Evolutionary conservation across 2,113 vertebrate species (phyloP), one percentile per base, ranked within the genome.

Genomic region (Carassius auratus): DNA sequence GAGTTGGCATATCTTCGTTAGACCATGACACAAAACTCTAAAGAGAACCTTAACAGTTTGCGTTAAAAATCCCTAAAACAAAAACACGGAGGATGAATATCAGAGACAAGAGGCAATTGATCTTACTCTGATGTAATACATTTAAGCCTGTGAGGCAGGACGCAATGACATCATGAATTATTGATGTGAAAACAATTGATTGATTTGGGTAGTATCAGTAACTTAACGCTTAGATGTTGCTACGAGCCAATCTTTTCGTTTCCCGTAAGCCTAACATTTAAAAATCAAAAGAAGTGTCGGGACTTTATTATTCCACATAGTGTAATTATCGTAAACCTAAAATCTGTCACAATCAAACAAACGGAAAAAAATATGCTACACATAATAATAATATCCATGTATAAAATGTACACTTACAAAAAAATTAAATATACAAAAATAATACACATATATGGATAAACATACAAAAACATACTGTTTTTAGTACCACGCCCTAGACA

Each of bases 121-220:
- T 45, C 77, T 80, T 14, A 23, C 76, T 64, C 57, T 80, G 36
- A 79, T 26, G 36, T 80, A 80, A 80, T 80, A 21, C 59, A 45
- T 64, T 45, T 80, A 14, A 42, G 21, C 36, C 59, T 26, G 36
- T 62, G 77, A 64, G 36, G 10, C 30, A 78, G 17, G 57, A 62
- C 36, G 45, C 21, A 62, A 13, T 26, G 12, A 79, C 1, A 42
- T 79, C 57, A 79, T 45, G 36, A n/a, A 79, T 79, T 79, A 79
- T 79, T 23, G 0, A 79, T 62, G 3, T 42, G 36, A 17, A 38
- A 8, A 55, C 17, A 55, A 5, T 17, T 1, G 2, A 55, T 55
- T 55, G 13, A 42, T 45, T 45, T 79, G 12, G 36, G 21, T 15
- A 42, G 36, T 15, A 59, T 8, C 57, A n/a, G 3, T 13, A 61